Conservation (phyloP, 2,113 vertebrate species). For the Phocoena phocoena region DNA sequence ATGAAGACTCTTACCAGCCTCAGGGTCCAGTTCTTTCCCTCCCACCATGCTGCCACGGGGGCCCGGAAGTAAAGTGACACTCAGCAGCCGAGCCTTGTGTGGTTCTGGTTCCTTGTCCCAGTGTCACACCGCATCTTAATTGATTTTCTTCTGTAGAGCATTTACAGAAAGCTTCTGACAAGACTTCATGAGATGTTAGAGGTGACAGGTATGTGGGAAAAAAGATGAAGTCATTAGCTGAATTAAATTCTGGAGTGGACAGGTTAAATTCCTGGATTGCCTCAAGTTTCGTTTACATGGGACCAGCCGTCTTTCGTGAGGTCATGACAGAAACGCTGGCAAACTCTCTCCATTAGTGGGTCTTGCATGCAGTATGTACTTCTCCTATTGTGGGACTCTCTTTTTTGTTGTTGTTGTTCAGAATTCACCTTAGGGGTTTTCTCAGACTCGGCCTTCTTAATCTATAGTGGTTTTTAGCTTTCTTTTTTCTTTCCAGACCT, state of each 20-base stretch:
- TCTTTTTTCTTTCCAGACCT: conserved; percentile 62
- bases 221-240: not conserved
- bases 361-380: not conserved
- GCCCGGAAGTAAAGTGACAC: fast-evolving
- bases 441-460: conserved; percentile 42
- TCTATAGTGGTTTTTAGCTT: conserved; percentile 57
- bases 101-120: not conserved
- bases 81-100: not conserved
- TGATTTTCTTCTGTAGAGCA: not conserved
- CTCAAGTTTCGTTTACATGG: not conserved
- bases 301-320: not conserved
- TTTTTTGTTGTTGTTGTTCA: conserved; percentile 52
- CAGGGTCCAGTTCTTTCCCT: not conserved
- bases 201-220: not conserved
- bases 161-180: not conserved
- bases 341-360: conserved; percentile 28
- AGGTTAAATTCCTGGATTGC: not conserved
- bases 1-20: not conserved
- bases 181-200: not conserved
- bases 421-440: conserved; percentile 70
- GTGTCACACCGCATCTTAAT: not conserved
- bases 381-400: conserved; percentile 11
- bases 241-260: not conserved
- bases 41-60: fast-evolving
- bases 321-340: conserved; percentile 24